Conservation (phyloP, 64 coral and sea anemone genomes). For the Actinia tenebrosa region DNA sequence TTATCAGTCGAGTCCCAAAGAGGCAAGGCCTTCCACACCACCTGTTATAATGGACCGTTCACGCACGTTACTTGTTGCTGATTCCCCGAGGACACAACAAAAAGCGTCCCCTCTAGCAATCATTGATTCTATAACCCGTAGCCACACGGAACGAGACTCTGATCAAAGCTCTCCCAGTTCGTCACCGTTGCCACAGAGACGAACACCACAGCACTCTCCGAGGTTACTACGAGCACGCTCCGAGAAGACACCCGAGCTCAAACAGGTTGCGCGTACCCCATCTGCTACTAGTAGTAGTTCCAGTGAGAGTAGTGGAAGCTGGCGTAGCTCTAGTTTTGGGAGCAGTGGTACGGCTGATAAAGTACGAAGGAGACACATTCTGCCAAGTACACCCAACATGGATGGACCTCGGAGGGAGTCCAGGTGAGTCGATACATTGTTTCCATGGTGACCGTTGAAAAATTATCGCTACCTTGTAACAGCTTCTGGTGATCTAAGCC, state of each 20-base stretch:
- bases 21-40: not conserved
- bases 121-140: conserved; percentile 17
- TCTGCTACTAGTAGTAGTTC: conserved; percentile 89
- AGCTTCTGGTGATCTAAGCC: too few relatives aligned
- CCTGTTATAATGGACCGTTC: conserved; percentile 68
- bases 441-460: too few relatives aligned
- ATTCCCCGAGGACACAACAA: conserved; percentile 2
- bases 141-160: conserved; percentile 29
- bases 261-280: conserved; percentile 52
- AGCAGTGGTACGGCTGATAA: not conserved
- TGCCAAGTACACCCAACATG: conserved; percentile 37
- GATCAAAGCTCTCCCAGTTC: conserved; percentile 49
- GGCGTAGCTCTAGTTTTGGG: not conserved
- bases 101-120: conserved; percentile 35
- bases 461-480: too few relatives aligned
- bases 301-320: conserved; percentile 50
- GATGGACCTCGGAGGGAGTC: conserved; percentile 20
- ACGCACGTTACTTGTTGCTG: conserved; percentile 17
- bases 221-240: conserved; percentile 34
- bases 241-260: conserved; percentile 7
- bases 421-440: not conserved
- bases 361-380: conserved; percentile 29
- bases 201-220: conserved; percentile 35
- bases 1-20: not conserved
- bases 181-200: conserved; percentile 40